Base-by-base conservation (phyloP, 2,888 invertebrate species). In the Oscheius sp. region DNA sequence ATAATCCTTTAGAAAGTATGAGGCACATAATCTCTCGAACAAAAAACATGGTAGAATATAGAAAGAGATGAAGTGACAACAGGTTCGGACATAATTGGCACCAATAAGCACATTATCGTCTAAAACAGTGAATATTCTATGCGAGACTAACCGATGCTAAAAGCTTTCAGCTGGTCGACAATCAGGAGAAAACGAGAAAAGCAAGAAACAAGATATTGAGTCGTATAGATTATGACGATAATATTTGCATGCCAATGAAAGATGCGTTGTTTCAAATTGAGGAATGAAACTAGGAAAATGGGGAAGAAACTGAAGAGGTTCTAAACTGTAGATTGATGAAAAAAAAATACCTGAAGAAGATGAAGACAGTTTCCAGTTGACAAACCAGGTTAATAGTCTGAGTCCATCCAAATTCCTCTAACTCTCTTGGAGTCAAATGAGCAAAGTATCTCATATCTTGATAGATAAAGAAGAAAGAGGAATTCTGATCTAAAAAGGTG, bases 191-290 rank as follows among this genome's bases (percentile, higher is more conserved):
- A 30, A 28, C 50, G 26, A 8, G 50, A 20, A 50, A 17, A 24
- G 28, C 50, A 50, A 26, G 50, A 50, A 26, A 50, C 24, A 12
- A 50, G 26, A 26, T 50, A 50, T 8, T 50, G 50, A 9, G 26
- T 12, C 8, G 50, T 28, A 8, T 50, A 50, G n/a, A 50, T 30
- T n/a, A 24, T 24, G 26, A 50, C 50, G 30, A 50, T 50, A 30
- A 50, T 26, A 8, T 50, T 50, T 5, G 50, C 50, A 26, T 50
- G 24, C 50, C 50, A 50, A 26, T 50, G 50, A n/a, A 50, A 50
- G n/a, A 50, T 24, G 24, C 50, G 1, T 17, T 50, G 50, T 26
- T 50, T 50, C 22, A 28, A n/a, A 8, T 50, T 50, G 2, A 50
- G 30, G 17, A 50, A 12, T 5, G 50, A 24, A n/a, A 28, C 28